Evolutionary conservation across 2,888 invertebrate genomes (phyloP).

Genomic region (Dicranocentrus wangi): DNA sequence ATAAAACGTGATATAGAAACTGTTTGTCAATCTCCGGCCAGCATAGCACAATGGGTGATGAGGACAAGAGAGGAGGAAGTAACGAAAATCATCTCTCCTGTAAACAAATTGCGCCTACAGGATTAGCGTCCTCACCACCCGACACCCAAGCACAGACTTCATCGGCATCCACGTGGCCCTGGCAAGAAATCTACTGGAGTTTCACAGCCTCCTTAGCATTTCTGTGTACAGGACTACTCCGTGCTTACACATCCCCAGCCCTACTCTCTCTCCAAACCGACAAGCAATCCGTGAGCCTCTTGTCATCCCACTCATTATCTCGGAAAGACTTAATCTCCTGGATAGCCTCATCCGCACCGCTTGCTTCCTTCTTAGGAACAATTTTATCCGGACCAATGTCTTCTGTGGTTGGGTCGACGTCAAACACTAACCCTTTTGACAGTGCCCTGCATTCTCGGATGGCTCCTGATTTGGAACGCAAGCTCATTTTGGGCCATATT

Average conservation of each 20-base stretch:
- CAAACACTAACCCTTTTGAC: slow-evolving; percentile 77
- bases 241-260: slow-evolving; percentile 88
- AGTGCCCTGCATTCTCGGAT: slow-evolving; percentile 79
- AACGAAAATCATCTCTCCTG: no score
- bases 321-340: slow-evolving; percentile 77
- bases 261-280: slow-evolving; percentile 79
- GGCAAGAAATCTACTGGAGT: slow-evolving; percentile 78
- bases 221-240: slow-evolving; percentile 79
- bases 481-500: slow-evolving; percentile 79
- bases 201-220: slow-evolving; percentile 79
- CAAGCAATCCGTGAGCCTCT: neutral
- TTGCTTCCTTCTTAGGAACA: slow-evolving; percentile 86
- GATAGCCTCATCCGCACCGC: slow-evolving; percentile 83
- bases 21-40: no score
- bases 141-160: neutral
- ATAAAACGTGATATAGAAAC: no score
- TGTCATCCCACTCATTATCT: neutral
- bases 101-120: no score
- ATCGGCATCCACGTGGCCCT: neutral
- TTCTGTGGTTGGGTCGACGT: slow-evolving; percentile 78
- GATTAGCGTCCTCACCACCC: no score
- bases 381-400: slow-evolving; percentile 82
- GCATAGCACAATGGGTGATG: no score
- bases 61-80: no score
- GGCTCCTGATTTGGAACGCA: slow-evolving; percentile 81